Conservation (phyloP, 2,797 vertebrate genomes). For the Pogoniulus pusillus region DNA sequence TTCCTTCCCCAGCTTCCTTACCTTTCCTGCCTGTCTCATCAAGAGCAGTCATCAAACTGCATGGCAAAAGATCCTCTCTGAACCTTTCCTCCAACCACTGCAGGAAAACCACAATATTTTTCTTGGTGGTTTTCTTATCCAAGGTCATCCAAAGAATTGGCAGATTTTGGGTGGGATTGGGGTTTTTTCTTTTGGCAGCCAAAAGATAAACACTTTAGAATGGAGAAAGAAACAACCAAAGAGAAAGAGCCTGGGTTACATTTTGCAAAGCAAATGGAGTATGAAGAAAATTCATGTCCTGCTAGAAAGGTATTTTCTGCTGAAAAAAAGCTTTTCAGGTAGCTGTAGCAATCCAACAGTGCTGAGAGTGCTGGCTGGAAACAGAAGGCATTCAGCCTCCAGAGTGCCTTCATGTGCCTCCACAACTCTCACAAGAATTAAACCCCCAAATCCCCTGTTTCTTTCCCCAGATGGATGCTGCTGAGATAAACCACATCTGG, state of each 20-base stretch:
- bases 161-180: too few relatives aligned
- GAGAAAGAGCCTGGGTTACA: neutral
- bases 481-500: neutral
- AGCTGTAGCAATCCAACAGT: neutral
- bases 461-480: neutral
- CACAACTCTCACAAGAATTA: neutral
- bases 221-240: neutral
- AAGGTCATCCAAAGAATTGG: neutral
- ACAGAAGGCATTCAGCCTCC: neutral
- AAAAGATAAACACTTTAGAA: neutral
- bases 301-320: neutral
- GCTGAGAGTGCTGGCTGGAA: neutral
- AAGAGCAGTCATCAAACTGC: neutral
- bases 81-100: neutral
- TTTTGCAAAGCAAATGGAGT: neutral
- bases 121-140: neutral
- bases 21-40: neutral
- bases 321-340: neutral
- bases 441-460: neutral
- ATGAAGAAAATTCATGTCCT: neutral
- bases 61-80: neutral
- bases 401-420: neutral
- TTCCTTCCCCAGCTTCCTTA: too few relatives aligned
- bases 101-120: conserved; percentile 9
- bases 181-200: neutral